Evolutionary conservation across 2,113 vertebrate genomes (phyloP), one percentile per base, ranked within the genome.

Genomic region (Alosa alosa): DNA sequence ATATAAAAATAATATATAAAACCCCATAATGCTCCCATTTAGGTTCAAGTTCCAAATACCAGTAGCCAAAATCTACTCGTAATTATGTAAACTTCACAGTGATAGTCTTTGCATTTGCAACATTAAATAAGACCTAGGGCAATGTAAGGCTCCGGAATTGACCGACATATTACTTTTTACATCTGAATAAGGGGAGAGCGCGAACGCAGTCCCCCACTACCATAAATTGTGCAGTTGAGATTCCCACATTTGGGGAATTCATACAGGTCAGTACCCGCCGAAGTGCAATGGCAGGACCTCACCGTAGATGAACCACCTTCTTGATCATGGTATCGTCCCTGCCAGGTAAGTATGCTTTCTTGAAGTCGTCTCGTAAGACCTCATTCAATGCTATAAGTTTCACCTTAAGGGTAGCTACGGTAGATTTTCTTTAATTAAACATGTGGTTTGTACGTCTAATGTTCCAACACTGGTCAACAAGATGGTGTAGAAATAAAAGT

Each of bases 241-340:
- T 20, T 20, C 52, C 15, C 52, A 57, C 15, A 18, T 57, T 57
- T 17, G 52, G 52, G 52, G 18, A 57, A 57, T 57, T 57, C 52
- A 13, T 13, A 17, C 4, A 57, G 15, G 52, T 57, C 52, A 82
- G 20, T 18, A 50, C 46, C 41, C n/a, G 44, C 81, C 17, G 81
- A 22, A 22, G 41, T 44, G 17, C 41, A 44, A 82, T 45, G 81
- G 41, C 10, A 3, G 41, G 9, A 22, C 36, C 41, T 45, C 36
- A 18, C 81, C 41, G 13, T 46, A 41, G 81, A 15, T 82, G 81
- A 82, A 82, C 41, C 81, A 47, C 81, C 82, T 83, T 55, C 82
- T 55, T 52, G 47, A 55, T 83, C 47, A 52, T 55, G 46, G 49
- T 83, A 13, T 55, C 82, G 36, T 13, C 52, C 52, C 17, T 57